Evolutionary conservation across 2,888 invertebrate species (phyloP), one percentile per base, ranked within the genome.

Genomic region (Dorcus hopei): DNA sequence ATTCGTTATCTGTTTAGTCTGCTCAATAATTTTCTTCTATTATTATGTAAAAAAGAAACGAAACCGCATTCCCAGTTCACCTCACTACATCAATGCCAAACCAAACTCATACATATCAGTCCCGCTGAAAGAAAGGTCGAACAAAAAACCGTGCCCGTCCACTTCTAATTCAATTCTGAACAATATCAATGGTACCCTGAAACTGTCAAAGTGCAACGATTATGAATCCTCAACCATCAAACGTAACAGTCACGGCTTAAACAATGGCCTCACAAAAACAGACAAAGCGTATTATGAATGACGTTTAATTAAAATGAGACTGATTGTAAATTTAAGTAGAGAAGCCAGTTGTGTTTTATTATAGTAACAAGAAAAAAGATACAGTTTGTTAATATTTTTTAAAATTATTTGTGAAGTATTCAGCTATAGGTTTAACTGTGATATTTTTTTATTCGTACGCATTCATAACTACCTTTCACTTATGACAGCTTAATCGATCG

Each of bases 31-130:
- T 52, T 68, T 72, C 38, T 70, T 70, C 49, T 68, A 74, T 54
- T 67, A 72, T 49, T 73, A 73, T 56, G 64, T 73, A 73, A 74
- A 74, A 80, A 74, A 72, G 67, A 72, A 80, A 61, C 79, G 79
- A 57, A 83, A 83, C 38, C 81, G 85, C 40, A 85, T 90, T 3
- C 88, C 90, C 0, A 87, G 90, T 43, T 89, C 90, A 52, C 91
- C 91, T 0, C 91, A 90, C 73, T 93, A 92, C 73, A 90, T 90
- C 67, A 87, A 89, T 33, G 83, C 88, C 0, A 91, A 90, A 72
- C 90, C 90, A 71, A 93, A 93, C 75, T 89, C 91, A 64, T 93
- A 93, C 76, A 90, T 91, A 61, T 88, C 91, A 23, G 87, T 93
- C 45, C 93, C 93, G 0, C 80, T 91, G 60, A 90, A 89, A 74